Conservation (phyloP, 1,140 invertebrate species). For the Drosophila arawakana region DNA sequence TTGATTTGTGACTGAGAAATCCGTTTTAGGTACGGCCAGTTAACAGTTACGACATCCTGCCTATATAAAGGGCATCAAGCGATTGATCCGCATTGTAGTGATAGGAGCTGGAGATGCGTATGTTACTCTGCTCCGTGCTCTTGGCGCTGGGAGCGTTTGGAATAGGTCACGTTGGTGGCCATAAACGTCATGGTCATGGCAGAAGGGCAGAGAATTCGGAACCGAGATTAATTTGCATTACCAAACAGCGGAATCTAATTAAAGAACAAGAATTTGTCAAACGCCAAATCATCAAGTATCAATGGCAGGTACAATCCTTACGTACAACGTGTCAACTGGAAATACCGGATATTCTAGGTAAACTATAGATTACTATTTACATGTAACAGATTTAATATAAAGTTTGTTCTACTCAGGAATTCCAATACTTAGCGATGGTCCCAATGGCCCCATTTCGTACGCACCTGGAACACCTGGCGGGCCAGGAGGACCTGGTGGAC, state of each 20-base stretch:
- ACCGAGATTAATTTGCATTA: not conserved
- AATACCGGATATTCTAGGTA: not conserved
- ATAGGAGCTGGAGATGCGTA: constrained; percentile 2
- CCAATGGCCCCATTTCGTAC: too few species aligned
- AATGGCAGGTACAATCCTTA: not conserved
- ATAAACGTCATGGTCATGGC: too few species aligned
- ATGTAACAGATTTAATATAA: not conserved
- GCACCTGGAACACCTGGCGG: too few species aligned
- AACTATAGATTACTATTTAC: not conserved
- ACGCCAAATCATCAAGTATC: not conserved
- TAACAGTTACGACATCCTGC: not conserved
- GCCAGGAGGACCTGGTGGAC: too few species aligned
- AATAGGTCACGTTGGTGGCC: not conserved
- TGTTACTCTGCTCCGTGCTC: not conserved
- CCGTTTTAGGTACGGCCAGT: not conserved
- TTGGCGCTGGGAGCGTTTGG: constrained; percentile 5
- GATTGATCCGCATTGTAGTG: not conserved
- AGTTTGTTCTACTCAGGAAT: not conserved
- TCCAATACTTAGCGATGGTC: not conserved
- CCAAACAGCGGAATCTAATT: not conserved
- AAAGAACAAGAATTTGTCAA: not conserved
- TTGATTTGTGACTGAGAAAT: constrained; percentile 7
- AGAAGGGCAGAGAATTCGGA: too few species aligned
- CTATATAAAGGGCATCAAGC: constrained; percentile 4
- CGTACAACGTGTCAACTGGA: not conserved